Percentiles rank a stretch among this genome's conserved stretches.
Evolutionary conservation across 2,113 vertebrate genomes (phyloP).

Genomic region (Trogon melanurus): DNA sequence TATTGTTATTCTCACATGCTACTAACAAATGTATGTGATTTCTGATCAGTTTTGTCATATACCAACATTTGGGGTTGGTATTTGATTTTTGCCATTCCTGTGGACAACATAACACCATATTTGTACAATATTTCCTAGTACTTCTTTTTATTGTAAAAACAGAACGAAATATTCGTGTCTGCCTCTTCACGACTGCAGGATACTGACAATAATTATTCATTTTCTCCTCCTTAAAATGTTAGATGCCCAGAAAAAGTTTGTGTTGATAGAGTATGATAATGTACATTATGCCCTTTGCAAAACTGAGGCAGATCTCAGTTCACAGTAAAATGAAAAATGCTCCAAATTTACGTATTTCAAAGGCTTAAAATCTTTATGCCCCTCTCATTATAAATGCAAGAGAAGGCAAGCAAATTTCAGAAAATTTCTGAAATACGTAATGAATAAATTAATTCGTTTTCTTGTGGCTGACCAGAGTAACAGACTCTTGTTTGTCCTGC

Average conservation of each 20-base stretch:
- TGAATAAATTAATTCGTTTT: neutral
- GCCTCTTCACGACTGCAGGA: neutral
- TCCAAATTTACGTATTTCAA: neutral
- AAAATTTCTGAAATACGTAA: neutral
- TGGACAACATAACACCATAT: fast-evolving
- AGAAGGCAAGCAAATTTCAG: neutral
- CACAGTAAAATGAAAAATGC: neutral
- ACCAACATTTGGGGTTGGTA: neutral
- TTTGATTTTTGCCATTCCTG: neutral
- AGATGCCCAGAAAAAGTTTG: neutral
- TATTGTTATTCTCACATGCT: neutral
- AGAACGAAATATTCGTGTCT: fast-evolving
- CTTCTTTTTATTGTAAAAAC: neutral
- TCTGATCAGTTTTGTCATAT: neutral
- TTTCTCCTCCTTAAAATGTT: fast-evolving
- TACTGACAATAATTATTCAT: neutral
- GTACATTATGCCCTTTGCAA: neutral
- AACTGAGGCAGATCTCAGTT: neutral
- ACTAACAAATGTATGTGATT: fast-evolving
- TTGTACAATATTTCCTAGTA: neutral
- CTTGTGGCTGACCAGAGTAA: neutral
- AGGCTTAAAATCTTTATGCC: neutral
- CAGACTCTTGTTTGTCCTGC: neutral
- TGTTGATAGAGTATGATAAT: neutral
- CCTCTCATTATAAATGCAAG: neutral